Conservation (phyloP, 2,888 invertebrate genomes). For the Andrena marginata region DNA sequence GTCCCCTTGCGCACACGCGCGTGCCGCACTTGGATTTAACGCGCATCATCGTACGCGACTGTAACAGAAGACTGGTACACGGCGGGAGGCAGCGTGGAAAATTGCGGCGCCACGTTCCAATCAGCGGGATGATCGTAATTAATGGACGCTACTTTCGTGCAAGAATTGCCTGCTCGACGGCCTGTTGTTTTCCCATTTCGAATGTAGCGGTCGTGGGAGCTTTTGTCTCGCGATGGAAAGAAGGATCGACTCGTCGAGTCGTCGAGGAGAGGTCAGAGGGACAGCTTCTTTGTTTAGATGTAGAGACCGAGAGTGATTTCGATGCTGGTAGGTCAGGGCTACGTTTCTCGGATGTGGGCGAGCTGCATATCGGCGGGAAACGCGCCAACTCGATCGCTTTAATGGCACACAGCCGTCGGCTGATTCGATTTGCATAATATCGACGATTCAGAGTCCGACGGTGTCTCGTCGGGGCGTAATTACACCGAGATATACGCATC, state of each 20-base stretch:
- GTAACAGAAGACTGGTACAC: slow-evolving; percentile 2
- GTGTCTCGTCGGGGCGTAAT: slow-evolving; percentile 39
- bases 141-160: background rate
- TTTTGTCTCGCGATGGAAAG: background rate
- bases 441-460: slow-evolving; percentile 26
- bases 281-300: background rate
- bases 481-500: background rate
- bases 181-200: background rate
- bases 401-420: slow-evolving; percentile 46
- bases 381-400: slow-evolving; percentile 41
- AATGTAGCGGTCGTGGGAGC: background rate
- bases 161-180: background rate
- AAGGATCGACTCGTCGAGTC: background rate
- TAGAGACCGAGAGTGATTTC: slow-evolving; percentile 1
- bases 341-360: slow-evolving; percentile 39
- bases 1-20: background rate
- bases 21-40: background rate
- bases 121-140: background rate
- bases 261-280: background rate
- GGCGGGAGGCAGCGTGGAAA: slow-evolving; percentile 12
- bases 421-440: slow-evolving; percentile 53
- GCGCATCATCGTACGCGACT: slow-evolving; percentile 17
- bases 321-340: slow-evolving; percentile 47
- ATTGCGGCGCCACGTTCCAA: slow-evolving; percentile 3
- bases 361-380: slow-evolving; percentile 45